Evolutionary conservation across 1,140 invertebrate genomes (phyloP).

Genomic region (Lasaia peninsularis): DNA sequence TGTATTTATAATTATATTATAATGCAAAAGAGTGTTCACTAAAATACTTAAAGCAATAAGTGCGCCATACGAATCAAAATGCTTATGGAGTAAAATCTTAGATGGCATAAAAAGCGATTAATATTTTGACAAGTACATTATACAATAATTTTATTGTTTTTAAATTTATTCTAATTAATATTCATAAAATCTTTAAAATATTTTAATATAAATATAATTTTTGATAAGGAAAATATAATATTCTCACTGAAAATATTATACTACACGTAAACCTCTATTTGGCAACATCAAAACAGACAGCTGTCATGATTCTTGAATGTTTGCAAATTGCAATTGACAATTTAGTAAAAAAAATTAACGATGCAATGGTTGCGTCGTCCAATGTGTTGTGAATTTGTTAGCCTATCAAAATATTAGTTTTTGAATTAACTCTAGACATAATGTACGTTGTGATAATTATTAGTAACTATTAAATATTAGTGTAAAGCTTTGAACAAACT

Average conservation of each 20-base stretch:
- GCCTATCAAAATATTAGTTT: conserved; percentile 49
- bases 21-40: too few species aligned
- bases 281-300: conserved; percentile 16
- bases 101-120: too few species aligned
- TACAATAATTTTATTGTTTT: too few species aligned
- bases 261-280: background rate
- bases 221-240: background rate
- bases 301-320: conserved; percentile 20
- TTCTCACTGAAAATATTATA: background rate
- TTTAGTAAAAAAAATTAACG: conserved; percentile 43
- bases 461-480: conserved; percentile 43
- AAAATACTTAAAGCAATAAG: too few species aligned
- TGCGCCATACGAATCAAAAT: too few species aligned
- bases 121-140: too few species aligned
- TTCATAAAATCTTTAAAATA: too few species aligned
- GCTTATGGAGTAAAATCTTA: too few species aligned
- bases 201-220: too few species aligned
- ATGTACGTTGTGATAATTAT: conserved; percentile 41
- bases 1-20: too few species aligned
- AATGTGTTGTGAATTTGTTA: conserved; percentile 64
- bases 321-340: conserved; percentile 35
- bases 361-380: conserved; percentile 44
- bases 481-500: conserved; percentile 44
- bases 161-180: too few species aligned
- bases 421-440: conserved; percentile 47